A percentile compares a stretch with the other conserved stretches of the same genome.
Evolutionary conservation across 1,140 invertebrate species (phyloP).

Genomic region (Cotesia vestalis): DNA sequence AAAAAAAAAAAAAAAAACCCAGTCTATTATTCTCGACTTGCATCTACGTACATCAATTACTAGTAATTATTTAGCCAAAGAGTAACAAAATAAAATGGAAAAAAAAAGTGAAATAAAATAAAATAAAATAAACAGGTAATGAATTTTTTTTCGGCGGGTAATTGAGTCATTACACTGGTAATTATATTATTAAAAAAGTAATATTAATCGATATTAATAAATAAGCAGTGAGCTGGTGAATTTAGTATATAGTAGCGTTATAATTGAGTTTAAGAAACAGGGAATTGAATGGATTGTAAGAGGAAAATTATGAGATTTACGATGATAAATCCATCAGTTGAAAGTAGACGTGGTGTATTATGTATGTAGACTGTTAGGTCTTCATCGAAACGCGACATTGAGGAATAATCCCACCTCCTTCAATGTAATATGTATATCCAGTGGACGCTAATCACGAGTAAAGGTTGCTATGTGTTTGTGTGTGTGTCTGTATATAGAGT

Average conservation of each 20-base stretch:
- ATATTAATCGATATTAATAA: not conserved
- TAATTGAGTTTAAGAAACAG: slow-evolving; percentile 16
- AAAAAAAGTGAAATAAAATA: too few relatives aligned
- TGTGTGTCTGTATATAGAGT: too few relatives aligned
- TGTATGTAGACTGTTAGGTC: slow-evolving; percentile 39
- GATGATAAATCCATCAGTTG: slow-evolving; percentile 48
- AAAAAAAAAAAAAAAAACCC: too few relatives aligned
- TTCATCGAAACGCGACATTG: slow-evolving; percentile 50
- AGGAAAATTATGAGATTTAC: slow-evolving; percentile 30
- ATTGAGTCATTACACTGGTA: too few relatives aligned
- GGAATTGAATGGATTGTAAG: slow-evolving; percentile 44
- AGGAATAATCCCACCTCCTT: slow-evolving; percentile 46
- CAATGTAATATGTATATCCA: not conserved
- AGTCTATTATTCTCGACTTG: too few relatives aligned
- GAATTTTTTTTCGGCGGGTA: too few relatives aligned
- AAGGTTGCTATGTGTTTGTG: not conserved
- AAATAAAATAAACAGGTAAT: too few relatives aligned
- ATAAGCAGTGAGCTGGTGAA: not conserved
- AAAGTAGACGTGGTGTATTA: slow-evolving; percentile 23
- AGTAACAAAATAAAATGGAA: too few relatives aligned
- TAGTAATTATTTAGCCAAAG: too few relatives aligned
- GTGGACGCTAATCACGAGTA: slow-evolving; percentile 47
- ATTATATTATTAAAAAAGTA: not conserved
- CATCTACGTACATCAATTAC: too few relatives aligned
- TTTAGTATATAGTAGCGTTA: not conserved